Evolutionary conservation across 30 jellyfish, hydroid and myxozoan genomes (phyloP), one percentile per base, ranked within the genome.

Genomic region (Cassiopea andromeda): DNA sequence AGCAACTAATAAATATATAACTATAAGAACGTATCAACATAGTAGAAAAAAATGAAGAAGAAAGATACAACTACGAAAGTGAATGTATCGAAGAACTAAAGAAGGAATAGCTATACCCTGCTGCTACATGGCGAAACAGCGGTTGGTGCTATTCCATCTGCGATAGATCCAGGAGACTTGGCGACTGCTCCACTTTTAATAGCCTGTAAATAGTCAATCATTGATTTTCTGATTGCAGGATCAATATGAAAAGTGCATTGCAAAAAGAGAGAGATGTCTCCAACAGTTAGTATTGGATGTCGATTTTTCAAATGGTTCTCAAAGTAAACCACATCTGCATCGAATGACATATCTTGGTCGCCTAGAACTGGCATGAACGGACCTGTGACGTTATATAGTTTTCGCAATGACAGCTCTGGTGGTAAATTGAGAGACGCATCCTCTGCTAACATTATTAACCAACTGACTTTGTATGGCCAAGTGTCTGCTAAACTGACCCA

Each of bases 401-500:
- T 90, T 48, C 94, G 48, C 69, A 96, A 67, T 8, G 93, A 38
- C 91, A 96, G 77, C 60, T 89, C 93, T n/a, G 92, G 91, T 15
- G 93, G 94, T 54, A 96, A 57, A 67, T 76, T 81, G 73, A 96
- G 90, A 17, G 93, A 48, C 45, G 92, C 17, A 70, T 96, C 99
- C 61, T 86, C 95, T 7, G 97, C 90, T 80, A 96, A 66, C 45
- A 96, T 54, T 7, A 96, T 91, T 69, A 96, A 70, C 99, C 99
- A 96, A 77, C 94, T 93, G 77, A 92, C 91, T 77, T 96, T 96
- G 69, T 92, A 92, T 7, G 99, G 99, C 99, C 99, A 96, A 43
- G 94, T 97, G 81, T 96, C 99, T 69, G 98, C 97, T 7, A 96
- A 87, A 50, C 97, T 87, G 17, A 96, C 97, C 99, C 99, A 96